These are phyloP conservation scores for Anarrhichthys ocellatus DNA, from an alignment of 2,113 vertebrate genomes.

Conservation along the genomic window DNA sequence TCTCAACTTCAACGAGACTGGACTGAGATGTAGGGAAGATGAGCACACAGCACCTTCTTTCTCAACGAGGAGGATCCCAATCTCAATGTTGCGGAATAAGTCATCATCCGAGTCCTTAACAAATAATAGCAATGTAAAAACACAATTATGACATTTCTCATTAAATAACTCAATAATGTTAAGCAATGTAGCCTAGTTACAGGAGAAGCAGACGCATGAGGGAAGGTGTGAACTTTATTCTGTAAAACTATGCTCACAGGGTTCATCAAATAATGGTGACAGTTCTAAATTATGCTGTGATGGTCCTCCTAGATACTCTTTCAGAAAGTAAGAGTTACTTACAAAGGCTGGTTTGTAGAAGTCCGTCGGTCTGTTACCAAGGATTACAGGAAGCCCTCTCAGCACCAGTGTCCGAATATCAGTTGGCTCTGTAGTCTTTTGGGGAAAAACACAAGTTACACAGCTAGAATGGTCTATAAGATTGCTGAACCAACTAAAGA, in stretches of 20 bases:
- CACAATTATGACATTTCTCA: background rate
- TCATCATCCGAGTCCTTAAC: background rate
- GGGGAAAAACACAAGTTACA: background rate
- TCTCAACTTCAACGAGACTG: constrained; percentile 15
- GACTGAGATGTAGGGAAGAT: background rate
- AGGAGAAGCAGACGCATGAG: background rate
- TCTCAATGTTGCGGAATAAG: background rate
- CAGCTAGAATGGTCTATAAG: background rate
- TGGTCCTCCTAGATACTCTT: background rate
- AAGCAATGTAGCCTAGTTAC: background rate
- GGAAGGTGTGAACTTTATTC: background rate
- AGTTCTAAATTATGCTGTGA: background rate
- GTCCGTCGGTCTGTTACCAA: background rate
- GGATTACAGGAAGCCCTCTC: background rate
- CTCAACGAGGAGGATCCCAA: too few relatives aligned
- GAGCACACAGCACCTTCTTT: background rate
- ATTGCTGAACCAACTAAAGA: background rate
- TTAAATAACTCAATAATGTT: background rate
- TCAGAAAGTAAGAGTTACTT: background rate
- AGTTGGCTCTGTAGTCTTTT: background rate
- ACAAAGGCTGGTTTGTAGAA: background rate
- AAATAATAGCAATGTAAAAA: background rate
- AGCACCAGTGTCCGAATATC: background rate
- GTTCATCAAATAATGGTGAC: background rate
- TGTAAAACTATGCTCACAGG: background rate